Conservation (phyloP, 2,113 vertebrate species). For the Amphiprion ocellaris region DNA sequence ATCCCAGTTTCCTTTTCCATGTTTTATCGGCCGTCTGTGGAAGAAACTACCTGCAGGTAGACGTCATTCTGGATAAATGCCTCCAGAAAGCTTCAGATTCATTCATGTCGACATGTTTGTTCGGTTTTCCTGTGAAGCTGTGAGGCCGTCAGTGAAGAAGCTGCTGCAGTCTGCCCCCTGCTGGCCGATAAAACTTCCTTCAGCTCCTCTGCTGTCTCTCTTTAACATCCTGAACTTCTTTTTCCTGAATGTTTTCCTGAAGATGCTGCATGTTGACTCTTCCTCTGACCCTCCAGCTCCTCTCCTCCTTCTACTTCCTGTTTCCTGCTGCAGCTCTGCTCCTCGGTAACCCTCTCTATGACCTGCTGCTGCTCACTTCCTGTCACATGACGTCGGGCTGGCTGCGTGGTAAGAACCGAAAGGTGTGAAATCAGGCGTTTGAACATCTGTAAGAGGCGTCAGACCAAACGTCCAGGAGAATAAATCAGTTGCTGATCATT, state of each 20-base stretch:
- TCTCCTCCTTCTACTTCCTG: constrained; percentile 39
- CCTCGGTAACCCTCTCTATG: constrained; percentile 72
- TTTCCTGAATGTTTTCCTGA: neutral
- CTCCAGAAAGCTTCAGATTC: neutral
- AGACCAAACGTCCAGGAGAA: too few species aligned
- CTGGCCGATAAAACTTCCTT: neutral
- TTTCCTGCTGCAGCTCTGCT: constrained; percentile 64
- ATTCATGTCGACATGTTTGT: neutral
- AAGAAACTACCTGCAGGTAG: too few species aligned
- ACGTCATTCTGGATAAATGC: neutral
- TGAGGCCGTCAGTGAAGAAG: neutral
- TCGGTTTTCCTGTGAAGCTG: neutral
- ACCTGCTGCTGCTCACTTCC: constrained; percentile 79
- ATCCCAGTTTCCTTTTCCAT: too few species aligned
- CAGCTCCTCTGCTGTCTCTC: neutral
- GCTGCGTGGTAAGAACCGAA: constrained; percentile 75
- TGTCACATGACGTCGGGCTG: constrained; percentile 71
- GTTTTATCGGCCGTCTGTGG: too few species aligned
- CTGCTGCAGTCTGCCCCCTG: constrained; percentile 53
- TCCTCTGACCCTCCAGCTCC: constrained; percentile 26
- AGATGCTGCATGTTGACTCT: neutral
- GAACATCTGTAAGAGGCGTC: too few species aligned
- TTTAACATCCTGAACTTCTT: neutral
- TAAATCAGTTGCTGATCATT: too few species aligned
- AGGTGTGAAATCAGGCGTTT: constrained; percentile 51